These are phyloP conservation scores for Limonius californicus DNA, from an alignment of 1,140 invertebrate genomes.

Conservation along the genomic window DNA sequence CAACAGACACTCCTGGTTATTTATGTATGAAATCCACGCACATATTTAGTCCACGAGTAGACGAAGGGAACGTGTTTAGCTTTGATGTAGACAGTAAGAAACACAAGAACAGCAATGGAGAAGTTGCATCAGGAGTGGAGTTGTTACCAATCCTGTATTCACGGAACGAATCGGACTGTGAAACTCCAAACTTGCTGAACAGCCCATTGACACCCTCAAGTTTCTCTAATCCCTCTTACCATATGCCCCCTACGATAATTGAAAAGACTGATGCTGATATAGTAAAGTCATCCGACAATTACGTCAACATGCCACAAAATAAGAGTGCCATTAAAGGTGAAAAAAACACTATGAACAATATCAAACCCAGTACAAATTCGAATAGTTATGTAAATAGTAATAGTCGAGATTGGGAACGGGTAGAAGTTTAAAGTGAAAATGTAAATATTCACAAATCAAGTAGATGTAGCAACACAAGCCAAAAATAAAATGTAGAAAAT, in stretches of 20 bases:
- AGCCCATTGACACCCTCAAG: conserved; percentile 30
- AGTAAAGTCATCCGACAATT: conserved; percentile 53
- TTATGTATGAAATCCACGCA: conserved; percentile 46
- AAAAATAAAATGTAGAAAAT: no score
- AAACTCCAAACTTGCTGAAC: conserved; percentile 21
- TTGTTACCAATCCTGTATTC: conserved; percentile 55
- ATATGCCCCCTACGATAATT: conserved; percentile 25
- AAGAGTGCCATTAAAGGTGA: conserved; percentile 50
- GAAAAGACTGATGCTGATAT: conserved; percentile 47
- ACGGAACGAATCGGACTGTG: conserved; percentile 47
- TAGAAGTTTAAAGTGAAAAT: neutral
- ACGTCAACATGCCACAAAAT: conserved; percentile 59
- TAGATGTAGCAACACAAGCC: no score
- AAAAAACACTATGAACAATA: conserved; percentile 18
- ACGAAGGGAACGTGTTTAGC: conserved; percentile 40
- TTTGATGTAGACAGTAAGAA: conserved; percentile 36
- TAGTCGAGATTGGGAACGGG: conserved; percentile 6
- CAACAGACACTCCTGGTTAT: conserved; percentile 34
- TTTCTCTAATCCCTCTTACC: conserved; percentile 43
- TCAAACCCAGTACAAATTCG: neutral
- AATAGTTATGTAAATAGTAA: conserved; percentile 2
- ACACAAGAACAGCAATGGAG: conserved; percentile 3
- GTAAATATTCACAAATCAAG: no score
- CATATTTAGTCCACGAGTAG: conserved; percentile 48
- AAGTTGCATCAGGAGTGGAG: conserved; percentile 45